Base-by-base conservation (phyloP, 2,113 vertebrate species). In the Odocoileus virginianus region DNA sequence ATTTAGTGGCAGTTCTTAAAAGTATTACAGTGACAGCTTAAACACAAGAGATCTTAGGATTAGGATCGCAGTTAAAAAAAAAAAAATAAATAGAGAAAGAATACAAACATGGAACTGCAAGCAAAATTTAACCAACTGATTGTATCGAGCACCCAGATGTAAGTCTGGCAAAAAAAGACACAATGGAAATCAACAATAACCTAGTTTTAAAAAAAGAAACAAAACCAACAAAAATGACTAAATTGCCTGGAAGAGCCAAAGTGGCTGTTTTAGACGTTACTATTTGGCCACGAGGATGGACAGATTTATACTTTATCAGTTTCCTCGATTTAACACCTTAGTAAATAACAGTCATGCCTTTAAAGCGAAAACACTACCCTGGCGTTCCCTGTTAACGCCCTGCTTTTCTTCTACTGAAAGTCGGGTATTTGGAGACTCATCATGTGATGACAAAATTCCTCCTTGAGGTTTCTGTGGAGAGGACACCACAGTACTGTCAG, bases 1-100 rank as follows among this genome's bases (percentile, higher is more conserved):
- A 67, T 45, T 97, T 95, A 98, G 98, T 98, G 91, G 98, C 97
- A 98, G 98, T 97, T 98, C 98, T 98, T 96, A 93, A 96, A 98
- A 98, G 96, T 96, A 98, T 97, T 96, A 97, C 87, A 98, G 98
- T 98, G 79, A 83, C 33, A 97, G 90, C 93, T 93, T 74, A 96
- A 96, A 98, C 97, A 98, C 95, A 98, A 97, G 98, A 98, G 95
- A 98, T 88, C 94, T 96, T 83, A 95, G 96, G 96, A 96, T 89
- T 97, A 96, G 98, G 98, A 96, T 87, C 76, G 89, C 96, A 98
- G 98, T 95, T 11, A 83, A 19, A 28, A 94, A 93, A 95, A n/a
- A 81, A 82, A 95, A 84, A 87, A 93, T 92, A 89, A 93, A 95
- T 91, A 96, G 58, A 97, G 96, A 93, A 90, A 89, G 95, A 98